Conservation (phyloP, 1,140 invertebrate species). For the Brachystomella parvula region DNA sequence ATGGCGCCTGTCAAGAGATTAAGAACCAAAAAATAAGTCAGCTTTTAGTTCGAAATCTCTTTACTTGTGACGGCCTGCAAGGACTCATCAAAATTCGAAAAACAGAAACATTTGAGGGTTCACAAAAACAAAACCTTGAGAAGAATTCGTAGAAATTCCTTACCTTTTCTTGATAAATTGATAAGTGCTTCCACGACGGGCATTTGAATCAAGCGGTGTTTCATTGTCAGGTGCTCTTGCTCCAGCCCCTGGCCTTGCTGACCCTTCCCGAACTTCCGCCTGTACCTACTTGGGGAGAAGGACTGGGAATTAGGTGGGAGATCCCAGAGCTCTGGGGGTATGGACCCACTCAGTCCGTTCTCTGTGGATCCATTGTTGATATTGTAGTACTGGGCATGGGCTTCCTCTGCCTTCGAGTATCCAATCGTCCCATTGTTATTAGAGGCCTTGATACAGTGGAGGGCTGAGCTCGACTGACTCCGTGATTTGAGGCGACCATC, state of each 20-base stretch:
- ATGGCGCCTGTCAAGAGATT: too few relatives aligned
- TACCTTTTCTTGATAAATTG: constrained; percentile 17
- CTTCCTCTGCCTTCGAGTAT: not conserved
- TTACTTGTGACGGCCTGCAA: too few relatives aligned
- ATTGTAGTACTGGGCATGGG: constrained; percentile 15
- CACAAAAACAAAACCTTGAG: not conserved
- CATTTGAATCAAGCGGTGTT: constrained; percentile 14
- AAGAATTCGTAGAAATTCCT: constrained; percentile 9
- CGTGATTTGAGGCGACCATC: constrained; percentile 31
- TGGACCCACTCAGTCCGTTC: constrained; percentile 27
- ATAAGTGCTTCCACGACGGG: constrained; percentile 23
- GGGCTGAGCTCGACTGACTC: constrained; percentile 35
- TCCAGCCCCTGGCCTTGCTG: constrained; percentile 12
- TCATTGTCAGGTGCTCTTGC: constrained; percentile 5
- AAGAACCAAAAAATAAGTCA: not conserved
- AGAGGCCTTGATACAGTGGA: constrained; percentile 25
- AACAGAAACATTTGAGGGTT: not conserved
- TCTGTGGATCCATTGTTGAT: not conserved
- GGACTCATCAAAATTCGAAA: constrained; percentile 3
- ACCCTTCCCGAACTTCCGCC: not conserved
- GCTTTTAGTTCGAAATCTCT: too few relatives aligned
- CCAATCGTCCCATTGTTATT: constrained; percentile 7
- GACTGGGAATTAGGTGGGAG: constrained; percentile 18
- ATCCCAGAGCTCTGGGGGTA: constrained; percentile 36
- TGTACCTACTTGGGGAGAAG: constrained; percentile 4